Percentiles rank a stretch among this genome's conserved stretches.
These are phyloP conservation scores for Heteromurus nitidus DNA, from an alignment of 2,888 invertebrate species.

Conservation along the genomic window DNA sequence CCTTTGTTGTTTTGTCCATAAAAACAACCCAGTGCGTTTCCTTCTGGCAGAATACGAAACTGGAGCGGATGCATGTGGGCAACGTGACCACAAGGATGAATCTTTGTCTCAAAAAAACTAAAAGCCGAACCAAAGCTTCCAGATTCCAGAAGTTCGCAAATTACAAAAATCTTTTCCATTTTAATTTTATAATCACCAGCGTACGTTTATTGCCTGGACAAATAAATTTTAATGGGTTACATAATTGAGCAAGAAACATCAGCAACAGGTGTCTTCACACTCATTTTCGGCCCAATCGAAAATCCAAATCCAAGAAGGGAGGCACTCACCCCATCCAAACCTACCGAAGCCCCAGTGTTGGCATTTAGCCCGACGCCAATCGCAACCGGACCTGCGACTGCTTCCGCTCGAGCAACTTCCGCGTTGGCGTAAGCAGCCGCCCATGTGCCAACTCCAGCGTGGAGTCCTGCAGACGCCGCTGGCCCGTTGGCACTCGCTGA, in stretches of 20 bases:
- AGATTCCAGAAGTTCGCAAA: too few relatives aligned
- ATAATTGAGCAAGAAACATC: conserved; percentile 26
- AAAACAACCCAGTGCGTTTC: not conserved
- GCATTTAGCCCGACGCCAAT: conserved; percentile 24
- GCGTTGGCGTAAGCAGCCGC: conserved; percentile 32
- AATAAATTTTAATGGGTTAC: too few relatives aligned
- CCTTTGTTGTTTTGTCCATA: not conserved
- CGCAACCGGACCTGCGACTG: conserved; percentile 7
- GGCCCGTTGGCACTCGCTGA: conserved; percentile 30
- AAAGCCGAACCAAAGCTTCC: too few relatives aligned
- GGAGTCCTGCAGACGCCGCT: conserved; percentile 13
- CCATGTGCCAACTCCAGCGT: not conserved
- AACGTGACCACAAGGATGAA: too few relatives aligned
- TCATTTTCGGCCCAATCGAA: conserved; percentile 15
- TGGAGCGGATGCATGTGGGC: too few relatives aligned
- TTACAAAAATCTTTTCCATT: too few relatives aligned
- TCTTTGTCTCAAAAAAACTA: too few relatives aligned
- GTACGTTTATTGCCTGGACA: too few relatives aligned
- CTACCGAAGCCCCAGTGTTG: conserved; percentile 30
- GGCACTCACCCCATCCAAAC: conserved; percentile 18
- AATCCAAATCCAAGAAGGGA: conserved; percentile 31
- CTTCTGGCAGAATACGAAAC: not conserved
- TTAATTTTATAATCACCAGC: too few relatives aligned
- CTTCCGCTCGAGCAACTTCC: conserved; percentile 31
- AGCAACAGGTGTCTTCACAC: conserved; percentile 22